These are phyloP conservation scores for Chelonus formosanus DNA, from an alignment of 2,888 invertebrate genomes.

Conservation along the genomic window DNA sequence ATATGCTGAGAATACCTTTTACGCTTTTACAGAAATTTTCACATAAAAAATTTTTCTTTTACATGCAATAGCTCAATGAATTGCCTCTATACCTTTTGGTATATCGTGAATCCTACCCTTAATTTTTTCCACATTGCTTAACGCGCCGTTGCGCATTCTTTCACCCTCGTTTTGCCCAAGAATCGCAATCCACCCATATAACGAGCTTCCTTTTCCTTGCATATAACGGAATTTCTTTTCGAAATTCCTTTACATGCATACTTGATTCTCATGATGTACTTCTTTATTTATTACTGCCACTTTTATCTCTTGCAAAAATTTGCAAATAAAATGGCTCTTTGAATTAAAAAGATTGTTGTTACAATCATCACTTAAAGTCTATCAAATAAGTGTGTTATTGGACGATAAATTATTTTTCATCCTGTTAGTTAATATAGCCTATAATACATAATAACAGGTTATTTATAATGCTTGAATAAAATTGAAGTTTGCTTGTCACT, in stretches of 20 bases:
- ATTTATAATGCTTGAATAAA: too few species aligned
- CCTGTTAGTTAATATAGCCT: neutral
- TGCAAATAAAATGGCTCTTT: neutral
- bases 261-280: neutral
- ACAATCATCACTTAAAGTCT: neutral
- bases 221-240: slow-evolving; percentile 15
- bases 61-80: neutral
- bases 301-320: neutral
- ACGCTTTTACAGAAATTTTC: too few species aligned
- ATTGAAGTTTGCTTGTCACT: too few species aligned
- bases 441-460: too few species aligned
- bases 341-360: neutral
- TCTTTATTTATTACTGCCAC: neutral
- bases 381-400: neutral
- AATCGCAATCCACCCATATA: slow-evolving; percentile 52
- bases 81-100: slow-evolving; percentile 7
- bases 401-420: neutral
- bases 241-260: slow-evolving; percentile 6
- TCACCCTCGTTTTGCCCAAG: slow-evolving; percentile 44
- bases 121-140: slow-evolving; percentile 35
- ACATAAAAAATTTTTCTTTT: neutral
- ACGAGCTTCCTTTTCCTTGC: slow-evolving; percentile 46
- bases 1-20: too few species aligned
- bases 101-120: slow-evolving; percentile 18
- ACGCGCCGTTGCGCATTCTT: slow-evolving; percentile 48